phyloP scores from a whole-genome alignment of 2,113 vertebrate genomes.

The Heteronetta atricapilla region DNA sequence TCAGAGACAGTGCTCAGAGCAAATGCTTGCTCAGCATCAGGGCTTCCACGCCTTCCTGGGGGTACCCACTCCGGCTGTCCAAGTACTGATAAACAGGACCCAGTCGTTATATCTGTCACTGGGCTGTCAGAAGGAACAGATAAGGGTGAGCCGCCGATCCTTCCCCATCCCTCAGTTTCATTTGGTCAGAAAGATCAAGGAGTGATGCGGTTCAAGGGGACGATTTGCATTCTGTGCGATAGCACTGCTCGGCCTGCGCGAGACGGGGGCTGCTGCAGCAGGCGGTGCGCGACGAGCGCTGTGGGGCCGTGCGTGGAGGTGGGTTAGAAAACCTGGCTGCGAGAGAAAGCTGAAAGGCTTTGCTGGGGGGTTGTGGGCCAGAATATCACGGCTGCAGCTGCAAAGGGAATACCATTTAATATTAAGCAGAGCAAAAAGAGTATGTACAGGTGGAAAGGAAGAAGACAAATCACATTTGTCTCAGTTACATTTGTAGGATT shows the following conservation, averaged over 20 bases:
- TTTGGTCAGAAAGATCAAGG: neutral
- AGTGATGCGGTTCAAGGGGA: rapidly evolving
- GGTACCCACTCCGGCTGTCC: no score
- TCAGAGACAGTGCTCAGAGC: neutral
- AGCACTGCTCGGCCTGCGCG: neutral
- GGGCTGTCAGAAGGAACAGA: neutral
- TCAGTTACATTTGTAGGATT: neutral
- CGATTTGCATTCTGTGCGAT: rapidly evolving
- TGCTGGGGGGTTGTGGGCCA: neutral
- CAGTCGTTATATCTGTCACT: rapidly evolving
- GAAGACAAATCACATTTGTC: neutral
- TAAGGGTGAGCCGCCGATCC: neutral
- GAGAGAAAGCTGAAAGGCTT: neutral
- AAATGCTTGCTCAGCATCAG: no score
- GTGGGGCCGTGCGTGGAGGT: rapidly evolving
- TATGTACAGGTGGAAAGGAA: neutral
- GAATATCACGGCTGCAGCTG: neutral
- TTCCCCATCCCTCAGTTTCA: neutral
- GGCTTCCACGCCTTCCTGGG: neutral
- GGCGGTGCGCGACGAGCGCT: rapidly evolving
- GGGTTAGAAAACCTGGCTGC: no score
- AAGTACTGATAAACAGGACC: neutral
- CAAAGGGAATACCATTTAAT: neutral
- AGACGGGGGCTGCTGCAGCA: rapidly evolving
- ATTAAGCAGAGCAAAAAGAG: neutral